These are phyloP conservation scores for Mercenaria mercenaria DNA, from an alignment of 1,140 invertebrate species.

Conservation along the genomic window DNA sequence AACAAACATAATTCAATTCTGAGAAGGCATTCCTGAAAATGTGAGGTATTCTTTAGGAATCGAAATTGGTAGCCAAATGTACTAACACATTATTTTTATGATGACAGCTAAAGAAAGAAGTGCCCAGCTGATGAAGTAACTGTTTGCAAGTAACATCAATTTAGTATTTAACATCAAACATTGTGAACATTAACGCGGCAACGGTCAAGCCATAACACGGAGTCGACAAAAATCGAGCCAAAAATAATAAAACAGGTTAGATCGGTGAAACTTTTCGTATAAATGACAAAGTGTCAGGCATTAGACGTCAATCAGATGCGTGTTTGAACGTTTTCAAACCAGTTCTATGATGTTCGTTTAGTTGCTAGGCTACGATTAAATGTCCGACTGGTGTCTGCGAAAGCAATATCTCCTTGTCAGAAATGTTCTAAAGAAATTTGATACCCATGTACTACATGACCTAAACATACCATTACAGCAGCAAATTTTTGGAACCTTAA, in stretches of 20 bases:
- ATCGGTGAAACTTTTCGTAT: slow-evolving; percentile 29
- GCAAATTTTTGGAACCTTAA: too few relatives aligned
- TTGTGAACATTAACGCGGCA: background rate
- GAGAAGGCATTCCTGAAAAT: too few relatives aligned
- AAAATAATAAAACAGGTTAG: slow-evolving; percentile 32
- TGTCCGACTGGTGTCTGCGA: background rate
- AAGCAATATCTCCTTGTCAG: background rate
- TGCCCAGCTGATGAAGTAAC: background rate
- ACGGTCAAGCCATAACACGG: background rate
- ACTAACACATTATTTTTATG: too few relatives aligned
- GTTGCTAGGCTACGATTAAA: background rate
- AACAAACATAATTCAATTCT: too few relatives aligned
- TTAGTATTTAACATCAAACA: slow-evolving; percentile 17
- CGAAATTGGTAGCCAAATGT: too few relatives aligned
- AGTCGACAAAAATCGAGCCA: slow-evolving; percentile 37
- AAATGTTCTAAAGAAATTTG: background rate
- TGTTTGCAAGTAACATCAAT: background rate
- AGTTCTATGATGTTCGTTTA: background rate
- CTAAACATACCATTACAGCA: too few relatives aligned
- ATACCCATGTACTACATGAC: background rate
- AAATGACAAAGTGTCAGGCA: slow-evolving; percentile 42
- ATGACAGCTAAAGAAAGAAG: background rate
- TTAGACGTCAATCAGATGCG: background rate
- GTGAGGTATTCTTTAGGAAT: too few relatives aligned
- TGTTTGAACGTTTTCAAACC: background rate